Evolutionary conservation across 2,888 invertebrate species (phyloP).

Genomic region (Diarsia mendica): DNA sequence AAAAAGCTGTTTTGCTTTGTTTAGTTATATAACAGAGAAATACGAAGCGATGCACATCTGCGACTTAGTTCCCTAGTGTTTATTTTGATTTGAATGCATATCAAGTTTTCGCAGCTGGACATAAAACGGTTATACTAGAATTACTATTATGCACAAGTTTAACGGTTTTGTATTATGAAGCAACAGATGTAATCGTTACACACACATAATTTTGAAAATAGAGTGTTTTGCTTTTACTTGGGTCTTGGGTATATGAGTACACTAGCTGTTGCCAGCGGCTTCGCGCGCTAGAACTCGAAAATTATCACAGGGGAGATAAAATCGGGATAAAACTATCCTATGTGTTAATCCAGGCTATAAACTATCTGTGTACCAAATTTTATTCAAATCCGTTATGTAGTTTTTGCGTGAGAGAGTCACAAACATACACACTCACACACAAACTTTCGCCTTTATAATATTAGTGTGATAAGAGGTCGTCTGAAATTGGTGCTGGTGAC

Average conservation of each 20-base stretch:
- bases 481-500: no score
- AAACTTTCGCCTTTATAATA: no score
- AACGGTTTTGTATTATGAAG: neutral
- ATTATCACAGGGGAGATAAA: no score
- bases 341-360: no score
- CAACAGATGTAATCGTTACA: neutral
- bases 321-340: no score
- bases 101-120: neutral
- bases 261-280: no score
- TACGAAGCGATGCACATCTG: neutral
- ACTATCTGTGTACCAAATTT: no score
- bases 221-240: neutral
- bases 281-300: no score
- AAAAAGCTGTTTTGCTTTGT: neutral
- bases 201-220: neutral
- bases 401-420: no score
- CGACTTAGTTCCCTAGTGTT: neutral
- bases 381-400: no score
- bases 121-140: neutral
- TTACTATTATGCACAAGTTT: conserved; percentile 4
- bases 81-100: conserved; percentile 1
- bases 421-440: no score
- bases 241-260: neutral
- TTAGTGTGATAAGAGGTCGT: no score
- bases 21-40: neutral